A percentile compares a stretch with the other conserved stretches of the same genome.
phyloP scores from a whole-genome alignment of 2,797 vertebrate genomes.

The Xenentodon cancila region DNA sequence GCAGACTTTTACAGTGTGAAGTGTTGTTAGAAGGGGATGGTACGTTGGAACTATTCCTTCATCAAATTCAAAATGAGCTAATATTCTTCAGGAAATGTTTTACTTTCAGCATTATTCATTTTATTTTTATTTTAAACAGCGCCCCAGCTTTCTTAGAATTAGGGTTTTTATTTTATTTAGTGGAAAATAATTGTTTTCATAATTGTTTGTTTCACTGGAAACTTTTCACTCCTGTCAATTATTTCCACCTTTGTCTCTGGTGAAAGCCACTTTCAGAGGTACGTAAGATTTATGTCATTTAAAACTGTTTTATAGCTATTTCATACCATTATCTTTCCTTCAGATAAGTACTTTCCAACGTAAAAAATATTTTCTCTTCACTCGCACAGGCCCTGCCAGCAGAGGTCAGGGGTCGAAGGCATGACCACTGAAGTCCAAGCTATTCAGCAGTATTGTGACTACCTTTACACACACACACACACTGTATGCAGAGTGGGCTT shows the following conservation, averaged over 20 bases:
- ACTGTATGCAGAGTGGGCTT: slow-evolving; percentile 1
- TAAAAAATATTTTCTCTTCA: slow-evolving; percentile 21
- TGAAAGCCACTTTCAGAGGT: too few species aligned
- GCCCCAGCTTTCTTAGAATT: background rate
- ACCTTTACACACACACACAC: slow-evolving; percentile 23
- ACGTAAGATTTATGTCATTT: slow-evolving; percentile 20
- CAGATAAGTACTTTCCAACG: slow-evolving; percentile 16
- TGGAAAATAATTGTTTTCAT: too few species aligned
- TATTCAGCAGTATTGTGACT: slow-evolving; percentile 26
- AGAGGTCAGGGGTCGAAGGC: slow-evolving; percentile 40
- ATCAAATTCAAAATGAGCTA: too few species aligned
- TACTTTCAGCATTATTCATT: background rate
- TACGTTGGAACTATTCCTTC: too few species aligned
- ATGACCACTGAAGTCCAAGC: slow-evolving; percentile 23
- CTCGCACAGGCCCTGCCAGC: slow-evolving; percentile 20
- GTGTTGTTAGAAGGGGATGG: too few species aligned
- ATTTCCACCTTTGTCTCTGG: too few species aligned
- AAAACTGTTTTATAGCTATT: slow-evolving; percentile 21
- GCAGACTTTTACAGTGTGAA: too few species aligned
- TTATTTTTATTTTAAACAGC: background rate
- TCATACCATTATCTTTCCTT: slow-evolving; percentile 11
- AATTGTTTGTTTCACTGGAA: too few species aligned
- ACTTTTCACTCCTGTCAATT: too few species aligned
- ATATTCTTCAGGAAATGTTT: background rate
- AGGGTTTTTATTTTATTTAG: too few species aligned